Percentiles rank a stretch among this genome's conserved stretches.
These are phyloP conservation scores for Rhinolophus ferrumequinum DNA, from an alignment of 2,113 vertebrate species.

Conservation along the genomic window DNA sequence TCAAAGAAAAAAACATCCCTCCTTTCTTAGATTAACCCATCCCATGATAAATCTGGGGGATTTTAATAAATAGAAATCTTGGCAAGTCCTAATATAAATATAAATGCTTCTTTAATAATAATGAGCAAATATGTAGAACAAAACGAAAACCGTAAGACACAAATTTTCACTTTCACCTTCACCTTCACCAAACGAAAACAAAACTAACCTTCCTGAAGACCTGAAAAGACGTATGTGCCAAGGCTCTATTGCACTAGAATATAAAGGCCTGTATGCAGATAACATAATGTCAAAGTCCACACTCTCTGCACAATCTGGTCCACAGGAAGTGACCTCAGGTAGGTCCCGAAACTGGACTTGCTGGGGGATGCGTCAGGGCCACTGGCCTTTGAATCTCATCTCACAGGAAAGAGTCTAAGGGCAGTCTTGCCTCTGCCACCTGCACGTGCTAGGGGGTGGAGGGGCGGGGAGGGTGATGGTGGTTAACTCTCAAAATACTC, in stretches of 20 bases:
- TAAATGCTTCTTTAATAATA: neutral
- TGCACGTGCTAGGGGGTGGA: neutral
- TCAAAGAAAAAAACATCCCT: neutral
- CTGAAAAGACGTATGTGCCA: neutral
- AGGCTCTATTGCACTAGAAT: neutral
- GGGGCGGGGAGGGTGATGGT: neutral
- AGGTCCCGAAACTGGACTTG: neutral
- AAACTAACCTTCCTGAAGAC: neutral
- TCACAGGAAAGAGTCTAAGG: neutral
- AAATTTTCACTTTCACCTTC: neutral
- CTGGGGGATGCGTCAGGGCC: neutral
- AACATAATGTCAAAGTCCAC: neutral
- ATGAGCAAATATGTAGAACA: neutral
- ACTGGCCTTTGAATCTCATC: neutral
- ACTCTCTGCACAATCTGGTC: neutral
- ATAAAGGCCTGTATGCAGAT: neutral
- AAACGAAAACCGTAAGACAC: constrained; percentile 16
- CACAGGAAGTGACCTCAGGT: neutral
- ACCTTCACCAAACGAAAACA: constrained; percentile 2
- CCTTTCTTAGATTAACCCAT: neutral
- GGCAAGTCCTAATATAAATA: constrained; percentile 1
- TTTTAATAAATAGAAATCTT: constrained; percentile 39
- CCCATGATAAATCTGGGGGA: neutral
- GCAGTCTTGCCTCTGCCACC: neutral
- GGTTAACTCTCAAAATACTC: neutral